Conservation (phyloP, 2,797 vertebrate species). For the Lacerta agilis region DNA sequence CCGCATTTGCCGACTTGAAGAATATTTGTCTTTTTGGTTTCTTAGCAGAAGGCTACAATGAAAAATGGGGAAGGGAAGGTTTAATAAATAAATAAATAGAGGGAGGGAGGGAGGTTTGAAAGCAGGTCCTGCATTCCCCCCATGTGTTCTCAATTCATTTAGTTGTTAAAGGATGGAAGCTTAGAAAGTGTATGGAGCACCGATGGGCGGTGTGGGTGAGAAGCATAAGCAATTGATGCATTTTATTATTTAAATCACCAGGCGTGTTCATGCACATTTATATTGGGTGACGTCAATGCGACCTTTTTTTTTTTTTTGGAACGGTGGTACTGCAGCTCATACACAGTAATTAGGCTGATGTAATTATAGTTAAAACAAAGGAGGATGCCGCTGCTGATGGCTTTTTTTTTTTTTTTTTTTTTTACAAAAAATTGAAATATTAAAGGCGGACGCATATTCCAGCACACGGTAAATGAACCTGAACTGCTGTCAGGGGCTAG, state of each 20-base stretch:
- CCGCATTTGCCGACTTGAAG: slow-evolving; percentile 48
- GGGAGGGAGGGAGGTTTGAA: slow-evolving; percentile 20
- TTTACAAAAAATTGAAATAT: slow-evolving; percentile 67
- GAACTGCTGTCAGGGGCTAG: slow-evolving; percentile 76
- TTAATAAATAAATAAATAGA: slow-evolving; percentile 53
- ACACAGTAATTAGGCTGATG: slow-evolving; percentile 77
- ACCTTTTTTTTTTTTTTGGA: slow-evolving; percentile 54
- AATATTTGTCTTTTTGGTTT: slow-evolving; percentile 46
- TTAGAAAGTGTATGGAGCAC: slow-evolving; percentile 21
- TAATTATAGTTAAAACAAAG: slow-evolving; percentile 76
- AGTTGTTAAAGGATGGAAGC: slow-evolving; percentile 34
- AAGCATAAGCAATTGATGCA: slow-evolving; percentile 65
- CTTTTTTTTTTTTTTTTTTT: slow-evolving; percentile 54
- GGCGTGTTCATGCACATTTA: slow-evolving; percentile 78
- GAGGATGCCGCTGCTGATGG: slow-evolving; percentile 58
- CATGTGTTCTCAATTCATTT: slow-evolving; percentile 50
- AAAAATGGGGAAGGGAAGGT: slow-evolving; percentile 27
- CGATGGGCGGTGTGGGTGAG: background rate
- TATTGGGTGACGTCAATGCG: slow-evolving; percentile 59
- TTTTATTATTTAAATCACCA: slow-evolving; percentile 78
- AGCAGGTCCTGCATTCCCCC: slow-evolving; percentile 43
- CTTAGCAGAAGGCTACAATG: slow-evolving; percentile 34
- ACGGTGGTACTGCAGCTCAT: slow-evolving; percentile 68
- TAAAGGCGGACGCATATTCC: slow-evolving; percentile 77
- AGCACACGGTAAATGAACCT: slow-evolving; percentile 77